phyloP scores from a whole-genome alignment of 1,140 invertebrate species.

The Caenorhabditis inopinata region DNA sequence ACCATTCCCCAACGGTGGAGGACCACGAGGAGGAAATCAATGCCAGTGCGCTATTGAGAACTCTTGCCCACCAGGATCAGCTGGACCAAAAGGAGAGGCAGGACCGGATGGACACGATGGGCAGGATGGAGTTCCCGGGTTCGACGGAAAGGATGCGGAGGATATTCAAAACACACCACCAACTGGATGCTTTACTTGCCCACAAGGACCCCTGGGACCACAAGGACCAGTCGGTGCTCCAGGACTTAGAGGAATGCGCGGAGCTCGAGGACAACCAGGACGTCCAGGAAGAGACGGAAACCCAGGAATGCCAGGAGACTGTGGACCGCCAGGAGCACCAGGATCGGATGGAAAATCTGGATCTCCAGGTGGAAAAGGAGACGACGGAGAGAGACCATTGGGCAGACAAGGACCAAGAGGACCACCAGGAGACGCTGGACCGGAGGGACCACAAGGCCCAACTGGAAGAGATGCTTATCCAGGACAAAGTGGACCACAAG shows the following conservation, averaged over 20 bases:
- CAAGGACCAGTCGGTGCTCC: conserved; percentile 50
- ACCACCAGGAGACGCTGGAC: conserved; percentile 49
- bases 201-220: conserved; percentile 53
- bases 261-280: conserved; percentile 55
- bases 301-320: conserved; percentile 51
- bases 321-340: conserved; percentile 48
- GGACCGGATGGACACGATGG: conserved; percentile 52
- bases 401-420: conserved; percentile 48
- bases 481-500: conserved; percentile 51
- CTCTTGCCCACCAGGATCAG: conserved; percentile 53
- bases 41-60: conserved; percentile 56
- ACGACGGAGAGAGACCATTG: conserved; percentile 51
- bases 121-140: conserved; percentile 48
- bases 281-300: conserved; percentile 55
- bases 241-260: conserved; percentile 58
- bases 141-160: conserved; percentile 54
- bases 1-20: conserved; percentile 19
- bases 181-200: conserved; percentile 59
- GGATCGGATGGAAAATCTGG: conserved; percentile 50
- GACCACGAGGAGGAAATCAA: conserved; percentile 33
- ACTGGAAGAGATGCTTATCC: conserved; percentile 48
- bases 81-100: conserved; percentile 52
- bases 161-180: conserved; percentile 46
- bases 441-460: conserved; percentile 46
- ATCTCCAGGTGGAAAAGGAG: conserved; percentile 49